Conservation (phyloP, 2,888 invertebrate species). For the Drosophila pseudotakahashii region DNA sequence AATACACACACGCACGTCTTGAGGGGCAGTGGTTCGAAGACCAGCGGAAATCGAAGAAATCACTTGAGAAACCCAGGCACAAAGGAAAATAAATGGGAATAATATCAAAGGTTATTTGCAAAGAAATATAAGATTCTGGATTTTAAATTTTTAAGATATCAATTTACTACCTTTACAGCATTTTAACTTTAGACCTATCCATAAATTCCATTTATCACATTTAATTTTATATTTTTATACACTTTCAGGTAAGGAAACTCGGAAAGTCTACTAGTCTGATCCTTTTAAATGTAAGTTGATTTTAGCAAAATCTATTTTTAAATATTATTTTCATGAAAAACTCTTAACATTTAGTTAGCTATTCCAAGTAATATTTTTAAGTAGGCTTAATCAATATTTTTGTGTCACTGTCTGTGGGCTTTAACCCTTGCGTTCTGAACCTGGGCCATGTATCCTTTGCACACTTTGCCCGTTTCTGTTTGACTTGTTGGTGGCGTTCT, state of each 20-base stretch:
- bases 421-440: constrained; percentile 40
- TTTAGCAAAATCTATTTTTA: too few relatives aligned
- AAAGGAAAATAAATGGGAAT: neutral
- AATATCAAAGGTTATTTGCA: neutral
- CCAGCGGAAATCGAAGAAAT: neutral
- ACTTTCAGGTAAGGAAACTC: neutral
- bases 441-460: constrained; percentile 30
- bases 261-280: neutral
- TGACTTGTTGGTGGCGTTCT: constrained; percentile 63
- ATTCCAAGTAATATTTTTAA: neutral
- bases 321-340: neutral
- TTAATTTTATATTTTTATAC: neutral
- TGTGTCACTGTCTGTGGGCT: constrained; percentile 22
- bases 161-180: too few relatives aligned
- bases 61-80: neutral
- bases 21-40: constrained; percentile 1
- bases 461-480: constrained; percentile 66
- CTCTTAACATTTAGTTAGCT: too few relatives aligned
- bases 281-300: neutral
- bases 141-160: too few relatives aligned
- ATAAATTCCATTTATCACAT: too few relatives aligned
- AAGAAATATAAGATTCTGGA: too few relatives aligned
- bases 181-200: too few relatives aligned
- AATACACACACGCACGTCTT: constrained; percentile 5
- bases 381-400: neutral